These are phyloP conservation scores for Agrochola lota DNA, from an alignment of 2,888 invertebrate genomes.

Conservation along the genomic window DNA sequence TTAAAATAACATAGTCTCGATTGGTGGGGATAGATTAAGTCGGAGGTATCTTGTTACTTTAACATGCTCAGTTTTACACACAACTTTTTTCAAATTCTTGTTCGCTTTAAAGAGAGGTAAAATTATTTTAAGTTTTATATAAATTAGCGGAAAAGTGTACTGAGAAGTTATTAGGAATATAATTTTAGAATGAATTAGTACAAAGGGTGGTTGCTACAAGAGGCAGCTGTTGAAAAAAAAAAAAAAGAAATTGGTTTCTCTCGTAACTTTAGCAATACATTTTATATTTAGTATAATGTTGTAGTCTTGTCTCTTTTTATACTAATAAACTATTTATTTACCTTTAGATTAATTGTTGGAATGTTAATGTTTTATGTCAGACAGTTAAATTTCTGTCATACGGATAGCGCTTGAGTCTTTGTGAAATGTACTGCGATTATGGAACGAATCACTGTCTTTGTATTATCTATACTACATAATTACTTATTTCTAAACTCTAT, in stretches of 20 bases:
- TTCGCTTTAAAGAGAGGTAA: conserved; percentile 57
- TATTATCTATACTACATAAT: conserved; percentile 37
- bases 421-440: conserved; percentile 62
- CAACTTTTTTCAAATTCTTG: conserved; percentile 55
- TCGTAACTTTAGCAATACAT: conserved; percentile 80
- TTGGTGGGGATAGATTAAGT: conserved; percentile 77
- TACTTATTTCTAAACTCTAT: conserved; percentile 21
- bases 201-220: conserved; percentile 77
- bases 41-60: conserved; percentile 72
- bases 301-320: conserved; percentile 78
- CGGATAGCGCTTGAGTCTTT: conserved; percentile 56
- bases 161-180: conserved; percentile 66
- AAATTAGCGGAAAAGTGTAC: conserved; percentile 71
- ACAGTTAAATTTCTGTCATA: conserved; percentile 69
- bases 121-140: conserved; percentile 64
- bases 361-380: conserved; percentile 82
- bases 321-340: conserved; percentile 80
- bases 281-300: conserved; percentile 79
- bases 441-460: conserved; percentile 40
- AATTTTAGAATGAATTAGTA: conserved; percentile 80
- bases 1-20: conserved; percentile 78
- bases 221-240: conserved; percentile 73
- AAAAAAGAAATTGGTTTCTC: conserved; percentile 79
- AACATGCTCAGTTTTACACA: conserved; percentile 73
- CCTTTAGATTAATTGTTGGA: conserved; percentile 82